Evolutionary conservation across 1,140 invertebrate species (phyloP), one percentile per base, ranked within the genome.

Genomic region (Sweltsa coloradensis): DNA sequence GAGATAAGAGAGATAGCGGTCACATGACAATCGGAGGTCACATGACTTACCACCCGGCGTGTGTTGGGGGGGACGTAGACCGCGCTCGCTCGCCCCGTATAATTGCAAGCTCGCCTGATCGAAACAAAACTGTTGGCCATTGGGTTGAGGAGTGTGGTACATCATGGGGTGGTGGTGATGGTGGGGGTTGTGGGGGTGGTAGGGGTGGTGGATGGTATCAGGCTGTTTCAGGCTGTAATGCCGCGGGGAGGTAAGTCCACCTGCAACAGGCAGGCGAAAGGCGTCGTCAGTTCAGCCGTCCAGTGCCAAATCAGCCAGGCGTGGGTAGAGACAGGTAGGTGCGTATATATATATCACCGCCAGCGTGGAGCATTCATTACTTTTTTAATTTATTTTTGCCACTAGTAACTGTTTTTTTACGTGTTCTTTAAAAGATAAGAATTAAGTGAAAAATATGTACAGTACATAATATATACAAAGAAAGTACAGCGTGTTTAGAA

Each of bases 21-120:
- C 64, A 66, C 60, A 63, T 67, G 65, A 65, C 62, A 61, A 62
- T 57, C 62, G 64, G 44, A 57, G 57, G 62, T 66, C 64, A 64
- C 52, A 66, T 67, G 65, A 72, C 73, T 75, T 75, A 75, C 72
- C 74, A 68, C 72, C 68, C 61, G 72, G 69, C 60, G 49, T 39
- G 48, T 39, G 47, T 52, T 47, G 26, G 67, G 65, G 68, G 60
- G 58, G 62, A 61, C 61, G 53, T n/a, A n/a, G n/a, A 66, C 66
- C 62, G 68, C 67, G 53, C 61, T 60, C 57, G 61, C 70, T 62
- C 63, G 67, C 60, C 60, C 68, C 60, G 67, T 64, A 62, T 61
- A 68, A 66, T 49, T 50, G 49, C 41, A 51, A 41, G 42, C 36
- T 40, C 24, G 34, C 43, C 63, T 73, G 69, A 68, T 75, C 72